Base-by-base conservation (phyloP, 2,797 vertebrate genomes). In the Lepilemur septentrionalis region DNA sequence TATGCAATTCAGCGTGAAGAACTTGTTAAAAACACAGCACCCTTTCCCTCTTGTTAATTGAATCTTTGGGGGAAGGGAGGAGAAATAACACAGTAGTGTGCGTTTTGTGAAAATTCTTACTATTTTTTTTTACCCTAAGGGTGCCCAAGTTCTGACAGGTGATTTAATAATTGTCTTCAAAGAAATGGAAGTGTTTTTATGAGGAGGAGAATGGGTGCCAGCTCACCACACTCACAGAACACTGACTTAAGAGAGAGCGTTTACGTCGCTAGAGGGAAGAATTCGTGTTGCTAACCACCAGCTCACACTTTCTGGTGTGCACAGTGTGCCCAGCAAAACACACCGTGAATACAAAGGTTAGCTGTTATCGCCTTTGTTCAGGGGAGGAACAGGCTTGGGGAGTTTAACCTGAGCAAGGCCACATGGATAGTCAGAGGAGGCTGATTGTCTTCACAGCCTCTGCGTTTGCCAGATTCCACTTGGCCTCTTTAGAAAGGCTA, bases 1-100 rank as follows among this genome's bases (percentile, higher is more conserved):
- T 97, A 98, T 98, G 97, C 81, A 86, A 97, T 97, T 98, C 96
- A 97, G 93, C 88, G 52, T 96, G 97, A 98, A 98, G 97, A 97
- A 98, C 96, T 97, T 98, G 97, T 94, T 97, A 97, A 97, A 98
- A 96, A 95, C 82, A 61, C 2, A 4, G 73, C 89, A 95, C 94
- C 81, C 93, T 94, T 88, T 92, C 63, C 93, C 91, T 95, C 83
- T 48, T 80, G 50, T 91, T 97, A 97, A 97, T 93, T 97, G 96
- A 96, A 93, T 94, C 87, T 90, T 94, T 70, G 59, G 55, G 63
- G 92, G 86, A 63, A 32, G 73, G 70, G 80, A 23, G n/a, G 79
- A 85, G 57, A 30, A 93, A 57, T 57, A 89, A 61, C 20, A 61
- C 7, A 61, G 73, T 2, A 10, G 35, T 78, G 88, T 55, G 35